Evolutionary conservation across 2,888 invertebrate genomes (phyloP), one percentile per base, ranked within the genome.

Genomic region (Harpalus rufipes): DNA sequence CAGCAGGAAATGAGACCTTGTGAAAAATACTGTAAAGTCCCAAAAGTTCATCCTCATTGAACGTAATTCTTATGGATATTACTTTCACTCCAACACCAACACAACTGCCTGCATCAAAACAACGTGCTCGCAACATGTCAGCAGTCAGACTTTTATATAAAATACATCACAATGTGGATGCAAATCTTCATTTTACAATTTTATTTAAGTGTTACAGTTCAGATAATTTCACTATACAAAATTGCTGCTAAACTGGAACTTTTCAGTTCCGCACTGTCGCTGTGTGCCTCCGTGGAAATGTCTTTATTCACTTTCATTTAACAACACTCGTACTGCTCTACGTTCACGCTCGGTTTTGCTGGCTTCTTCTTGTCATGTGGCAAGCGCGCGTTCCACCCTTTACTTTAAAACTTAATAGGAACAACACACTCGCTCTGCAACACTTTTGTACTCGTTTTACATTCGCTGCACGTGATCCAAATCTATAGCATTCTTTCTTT

Each of bases 31-130:
- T 89, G 87, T 88, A 87, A 86, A 87, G 88, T 88, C 88, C 88
- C 88, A 88, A 88, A 76, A 76, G 84, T 84, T 84, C 78, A 84
- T 78, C 51, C 80, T 74, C 74, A 82, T 82, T 74, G 63, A 82
- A 82, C 72, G 72, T 82, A 82, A 82, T 87, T 44, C 85, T 88
- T 89, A 21, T 21, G 21, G 21, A 88, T 88, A 88, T 88, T 88
- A 89, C 89, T 89, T 89, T 89, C 89, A 89, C 89, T 90, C 90
- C 90, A 89, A 90, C 90, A 90, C 89, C 90, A 88, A 90, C 89
- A 89, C 88, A 89, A 88, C 89, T 89, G 88, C 88, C 90, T 86
- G 86, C 86, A 86, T 85, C 80, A 87, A 86, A 87, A 87, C 85
- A 86, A 86, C 81, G 82, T 86, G 85, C 81, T 85, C 82, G 84